These are phyloP conservation scores for Melanotaenia trifasciata DNA, from an alignment of 2,797 vertebrate genomes.

Conservation along the genomic window DNA sequence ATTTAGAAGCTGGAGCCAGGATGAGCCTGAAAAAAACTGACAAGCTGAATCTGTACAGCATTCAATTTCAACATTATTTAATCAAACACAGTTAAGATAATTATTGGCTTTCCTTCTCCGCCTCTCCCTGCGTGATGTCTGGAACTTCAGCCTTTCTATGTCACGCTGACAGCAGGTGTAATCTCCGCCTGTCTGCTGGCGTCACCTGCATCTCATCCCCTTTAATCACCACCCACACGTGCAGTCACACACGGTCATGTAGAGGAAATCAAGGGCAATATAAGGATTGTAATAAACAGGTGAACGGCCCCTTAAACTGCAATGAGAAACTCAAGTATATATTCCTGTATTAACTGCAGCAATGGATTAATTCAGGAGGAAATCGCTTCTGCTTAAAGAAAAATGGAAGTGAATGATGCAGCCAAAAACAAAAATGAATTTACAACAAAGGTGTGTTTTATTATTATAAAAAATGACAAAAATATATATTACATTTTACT, in stretches of 20 bases:
- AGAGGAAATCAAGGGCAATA: neutral
- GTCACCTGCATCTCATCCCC: constrained; percentile 61
- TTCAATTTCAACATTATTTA: neutral
- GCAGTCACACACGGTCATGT: neutral
- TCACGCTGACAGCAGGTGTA: constrained; percentile 45
- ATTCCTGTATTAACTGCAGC: too few species aligned
- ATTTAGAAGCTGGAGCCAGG: too few species aligned
- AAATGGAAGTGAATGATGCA: too few species aligned
- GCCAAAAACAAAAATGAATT: too few species aligned
- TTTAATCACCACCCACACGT: constrained; percentile 33
- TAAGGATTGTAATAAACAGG: neutral
- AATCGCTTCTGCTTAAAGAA: too few species aligned
- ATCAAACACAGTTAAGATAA: constrained; percentile 20
- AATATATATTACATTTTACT: too few species aligned
- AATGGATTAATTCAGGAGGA: too few species aligned
- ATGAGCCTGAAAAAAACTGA: neutral
- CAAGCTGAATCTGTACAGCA: neutral
- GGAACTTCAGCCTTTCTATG: constrained; percentile 27
- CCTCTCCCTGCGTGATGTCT: constrained; percentile 41
- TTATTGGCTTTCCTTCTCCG: neutral
- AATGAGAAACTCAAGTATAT: too few species aligned
- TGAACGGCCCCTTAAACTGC: neutral
- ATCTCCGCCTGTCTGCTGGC: constrained; percentile 48
- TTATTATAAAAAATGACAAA: too few species aligned
- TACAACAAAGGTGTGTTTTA: too few species aligned